Base-by-base conservation (phyloP, 2,888 invertebrate species). In the Argyresthia goedartella region DNA sequence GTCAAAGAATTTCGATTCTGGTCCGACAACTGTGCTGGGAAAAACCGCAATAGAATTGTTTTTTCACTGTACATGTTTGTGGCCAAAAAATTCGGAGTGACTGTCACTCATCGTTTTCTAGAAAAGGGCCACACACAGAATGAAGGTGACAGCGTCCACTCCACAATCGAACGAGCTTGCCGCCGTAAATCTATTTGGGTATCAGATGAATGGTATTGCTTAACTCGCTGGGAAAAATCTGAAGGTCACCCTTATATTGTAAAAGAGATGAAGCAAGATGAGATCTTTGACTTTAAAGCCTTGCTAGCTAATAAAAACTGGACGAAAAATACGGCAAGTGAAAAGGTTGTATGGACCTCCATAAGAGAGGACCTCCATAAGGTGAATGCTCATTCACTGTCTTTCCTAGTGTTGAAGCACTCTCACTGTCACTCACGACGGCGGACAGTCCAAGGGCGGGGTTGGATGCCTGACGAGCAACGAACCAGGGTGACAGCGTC, bases 41-140 rank as follows among this genome's bases (percentile, higher is more conserved):
- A 36, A 36, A 36, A 36, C 36, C 7, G 36, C 8, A 36, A 36
- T 9, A 7, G 36, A 36, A 36, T 36, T 8, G 36, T 36, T 8
- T 36, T 8, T 9, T 7, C 36, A 36, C 7, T 36, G 36, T 36
- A 36, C 9, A 9, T 9, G 7, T 9, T 8, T 36, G 36, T 9
- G 9, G 36, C 36, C 7, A 36, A n/a, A n/a, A n/a, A n/a, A n/a
- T n/a, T n/a, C n/a, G n/a, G n/a, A n/a, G n/a, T n/a, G n/a, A n/a
- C n/a, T 8, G 51, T 51, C 10, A 54, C 47, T 9, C 55, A 57
- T 42, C 9, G 51, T 10, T 56, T 55, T 36, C 16, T 58, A 13
- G 53, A 56, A 36, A 56, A 56, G 44, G 58, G 53, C 3, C 55
- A 51, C 39, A 55, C 54, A 1, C 55, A 55, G 49, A 55, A 51